Percentiles rank a stretch among this genome's conserved stretches.
phyloP scores from a whole-genome alignment of 2,113 vertebrate genomes.

The Copsychus sechellarum region DNA sequence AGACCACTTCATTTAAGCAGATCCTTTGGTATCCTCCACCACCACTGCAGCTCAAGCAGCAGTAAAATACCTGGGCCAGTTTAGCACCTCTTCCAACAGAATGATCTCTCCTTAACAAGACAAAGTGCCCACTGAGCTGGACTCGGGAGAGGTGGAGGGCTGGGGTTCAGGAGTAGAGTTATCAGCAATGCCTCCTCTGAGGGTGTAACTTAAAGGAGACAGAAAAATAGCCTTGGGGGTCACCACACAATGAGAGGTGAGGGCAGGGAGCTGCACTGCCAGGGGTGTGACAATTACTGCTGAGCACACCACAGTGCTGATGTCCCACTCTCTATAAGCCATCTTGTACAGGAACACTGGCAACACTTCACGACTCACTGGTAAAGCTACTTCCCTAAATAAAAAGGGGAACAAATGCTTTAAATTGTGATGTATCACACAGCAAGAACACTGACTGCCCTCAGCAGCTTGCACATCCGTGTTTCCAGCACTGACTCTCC shows the following conservation, averaged over 20 bases:
- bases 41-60: background rate
- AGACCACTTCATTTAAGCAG: background rate
- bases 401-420: background rate
- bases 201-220: background rate
- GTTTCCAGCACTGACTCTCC: background rate
- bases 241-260: background rate
- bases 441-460: background rate
- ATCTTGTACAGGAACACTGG: background rate
- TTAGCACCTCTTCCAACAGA: background rate
- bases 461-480: background rate
- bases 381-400: background rate
- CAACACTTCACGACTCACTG: background rate
- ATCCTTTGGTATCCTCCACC: background rate
- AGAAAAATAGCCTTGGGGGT: background rate
- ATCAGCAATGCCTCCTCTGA: background rate
- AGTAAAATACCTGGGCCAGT: background rate
- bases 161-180: background rate
- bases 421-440: background rate
- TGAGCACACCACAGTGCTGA: accelerated
- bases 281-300: background rate
- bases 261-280: background rate
- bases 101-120: background rate
- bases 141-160: accelerated
- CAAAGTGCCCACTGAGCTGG: background rate
- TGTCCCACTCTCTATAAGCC: background rate